Base-by-base conservation (phyloP, 2,888 invertebrate genomes). In the Hemaris fuciformis region DNA sequence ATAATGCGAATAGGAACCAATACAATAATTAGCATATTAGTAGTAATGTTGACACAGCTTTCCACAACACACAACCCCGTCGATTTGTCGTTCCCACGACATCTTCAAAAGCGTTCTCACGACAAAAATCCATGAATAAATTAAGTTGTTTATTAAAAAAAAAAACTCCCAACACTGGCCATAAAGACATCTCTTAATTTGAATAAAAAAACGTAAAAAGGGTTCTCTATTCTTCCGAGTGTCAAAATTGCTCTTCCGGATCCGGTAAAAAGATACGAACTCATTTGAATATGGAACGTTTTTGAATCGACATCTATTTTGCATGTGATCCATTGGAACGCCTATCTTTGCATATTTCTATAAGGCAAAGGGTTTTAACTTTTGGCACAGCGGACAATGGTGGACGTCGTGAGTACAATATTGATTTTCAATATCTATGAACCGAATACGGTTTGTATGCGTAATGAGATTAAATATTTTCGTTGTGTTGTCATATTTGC, bases 401-500 rank as follows among this genome's bases (percentile, higher is more conserved):
- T 57, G 15, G 59, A 46, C 46, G 63, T 64, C 69, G 77, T 85
- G 85, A 84, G 79, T 71, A 72, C 31, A 53, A 87, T 81, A 87
- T 85, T 74, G 77, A 70, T 72, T 66, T 64, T 81, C 70, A 69
- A 73, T 75, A 75, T 76, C 73, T 77, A 78, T 80, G 79, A 79
- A 76, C 76, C 67, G 72, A 70, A 70, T 72, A 66, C 64, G 69
- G 68, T 79, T 71, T 83, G 84, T 88, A 87, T 88, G 76, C 79
- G 80, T 91, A 91, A 91, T 91, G 89, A 86, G 88, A 87, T 91
- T 82, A 89, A 90, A 91, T 91, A 87, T 92, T 92, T 90, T 91
- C 82, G 85, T 81, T 84, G 61, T 68, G 80, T 76, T 89, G 91
- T 89, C 91, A 89, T 82, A 86, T 87, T 86, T 85, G 71, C 62